Evolutionary conservation across 2,113 vertebrate species (phyloP).

Genomic region (Acrocephalus arundinaceus): DNA sequence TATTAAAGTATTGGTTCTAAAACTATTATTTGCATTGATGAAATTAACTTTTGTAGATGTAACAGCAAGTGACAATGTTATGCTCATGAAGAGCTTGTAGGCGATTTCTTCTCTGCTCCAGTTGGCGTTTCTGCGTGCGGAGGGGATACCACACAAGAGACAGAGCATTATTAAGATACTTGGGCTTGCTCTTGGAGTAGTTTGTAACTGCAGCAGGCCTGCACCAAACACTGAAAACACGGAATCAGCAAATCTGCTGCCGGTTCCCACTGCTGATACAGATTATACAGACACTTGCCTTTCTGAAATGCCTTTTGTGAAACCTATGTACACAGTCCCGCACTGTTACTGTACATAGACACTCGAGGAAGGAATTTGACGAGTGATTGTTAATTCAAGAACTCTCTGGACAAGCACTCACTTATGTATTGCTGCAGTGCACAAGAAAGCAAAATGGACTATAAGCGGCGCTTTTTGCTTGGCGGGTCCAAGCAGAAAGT

Average conservation of each 20-base stretch:
- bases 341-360: slow-evolving; percentile 80
- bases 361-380: slow-evolving; percentile 61
- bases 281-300: slow-evolving; percentile 72
- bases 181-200: slow-evolving; percentile 52
- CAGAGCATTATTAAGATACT: background rate
- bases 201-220: slow-evolving; percentile 81
- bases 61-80: slow-evolving; percentile 32
- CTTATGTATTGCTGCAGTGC: slow-evolving; percentile 99
- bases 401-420: slow-evolving; percentile 69
- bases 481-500: slow-evolving; percentile 99
- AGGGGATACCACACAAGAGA: slow-evolving; percentile 31
- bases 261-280: slow-evolving; percentile 67
- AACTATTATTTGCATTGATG: slow-evolving; percentile 59
- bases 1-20: slow-evolving; percentile 71
- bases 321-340: slow-evolving; percentile 78
- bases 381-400: slow-evolving; percentile 49
- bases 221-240: slow-evolving; percentile 72
- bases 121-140: slow-evolving; percentile 6
- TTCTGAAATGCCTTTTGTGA: slow-evolving; percentile 88
- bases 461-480: slow-evolving; percentile 99
- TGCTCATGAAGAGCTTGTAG: slow-evolving; percentile 49
- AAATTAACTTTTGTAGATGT: slow-evolving; percentile 34
- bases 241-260: slow-evolving; percentile 66
- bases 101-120: background rate
- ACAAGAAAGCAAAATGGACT: slow-evolving; percentile 99